Evolutionary conservation across 2,113 vertebrate species (phyloP).

Genomic region (Apteryx mantelli): DNA sequence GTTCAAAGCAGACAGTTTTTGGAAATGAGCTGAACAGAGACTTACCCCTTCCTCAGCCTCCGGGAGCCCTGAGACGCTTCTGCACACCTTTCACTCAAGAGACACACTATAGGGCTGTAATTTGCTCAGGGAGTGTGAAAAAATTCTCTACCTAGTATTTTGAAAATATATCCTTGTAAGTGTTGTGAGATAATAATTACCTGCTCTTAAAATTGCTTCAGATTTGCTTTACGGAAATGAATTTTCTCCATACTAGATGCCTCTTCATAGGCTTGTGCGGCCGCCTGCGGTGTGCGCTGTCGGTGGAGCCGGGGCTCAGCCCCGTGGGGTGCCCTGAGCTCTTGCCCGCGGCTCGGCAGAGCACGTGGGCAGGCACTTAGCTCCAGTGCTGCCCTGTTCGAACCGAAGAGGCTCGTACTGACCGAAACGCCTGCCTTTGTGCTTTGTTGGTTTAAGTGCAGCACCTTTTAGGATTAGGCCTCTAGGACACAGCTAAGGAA

Average conservation of each 20-base stretch:
- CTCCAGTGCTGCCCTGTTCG: no score
- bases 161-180: neutral
- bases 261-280: neutral
- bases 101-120: neutral
- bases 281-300: neutral
- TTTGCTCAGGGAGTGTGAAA: neutral
- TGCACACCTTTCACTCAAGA: neutral
- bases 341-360: neutral
- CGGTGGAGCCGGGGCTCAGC: neutral
- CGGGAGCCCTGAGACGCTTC: neutral
- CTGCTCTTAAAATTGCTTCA: neutral
- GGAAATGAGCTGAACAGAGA: neutral
- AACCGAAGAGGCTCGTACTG: neutral
- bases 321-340: neutral
- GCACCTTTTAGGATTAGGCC: no score
- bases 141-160: neutral
- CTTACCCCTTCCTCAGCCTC: neutral
- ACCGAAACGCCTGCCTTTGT: neutral
- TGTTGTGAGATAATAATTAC: neutral
- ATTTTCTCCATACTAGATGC: neutral
- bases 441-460: neutral
- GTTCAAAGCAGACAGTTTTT: neutral
- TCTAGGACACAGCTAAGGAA: neutral
- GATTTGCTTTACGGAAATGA: neutral
- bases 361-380: no score